Conservation (phyloP, 2,888 invertebrate species). For the Dichetophora obliterata region DNA sequence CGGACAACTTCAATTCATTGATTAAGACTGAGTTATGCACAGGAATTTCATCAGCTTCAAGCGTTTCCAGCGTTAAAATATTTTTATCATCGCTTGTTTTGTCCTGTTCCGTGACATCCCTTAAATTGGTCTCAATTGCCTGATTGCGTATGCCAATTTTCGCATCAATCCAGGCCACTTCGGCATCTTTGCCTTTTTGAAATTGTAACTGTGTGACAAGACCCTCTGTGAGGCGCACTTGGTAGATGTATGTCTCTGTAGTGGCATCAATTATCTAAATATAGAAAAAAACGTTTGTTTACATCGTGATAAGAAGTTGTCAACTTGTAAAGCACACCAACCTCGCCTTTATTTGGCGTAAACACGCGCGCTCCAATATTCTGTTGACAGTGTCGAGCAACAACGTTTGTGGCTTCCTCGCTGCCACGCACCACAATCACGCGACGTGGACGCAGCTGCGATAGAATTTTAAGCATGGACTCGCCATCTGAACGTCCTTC, state of each 20-base stretch:
- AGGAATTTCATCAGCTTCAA: constrained; percentile 72
- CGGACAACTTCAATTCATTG: constrained; percentile 92
- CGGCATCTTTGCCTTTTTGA: constrained; percentile 87
- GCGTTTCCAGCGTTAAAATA: constrained; percentile 79
- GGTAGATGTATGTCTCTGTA: constrained; percentile 97
- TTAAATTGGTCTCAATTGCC: constrained; percentile 72
- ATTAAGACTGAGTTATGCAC: constrained; percentile 89
- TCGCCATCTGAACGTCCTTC: constrained; percentile 94
- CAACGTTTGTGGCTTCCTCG: constrained; percentile 76
- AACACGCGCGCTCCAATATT: constrained; percentile 83
- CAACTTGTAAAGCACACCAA: constrained; percentile 51
- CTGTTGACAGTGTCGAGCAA: constrained; percentile 79
- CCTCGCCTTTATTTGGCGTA: constrained; percentile 84
- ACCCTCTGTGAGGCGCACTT: constrained; percentile 93
- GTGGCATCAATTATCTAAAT: constrained; percentile 85
- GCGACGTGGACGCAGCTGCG: constrained; percentile 84
- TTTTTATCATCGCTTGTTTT: constrained; percentile 70
- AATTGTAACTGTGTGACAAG: constrained; percentile 89
- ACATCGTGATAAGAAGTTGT: background rate
- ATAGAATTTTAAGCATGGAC: constrained; percentile 84
- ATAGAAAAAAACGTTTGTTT: background rate
- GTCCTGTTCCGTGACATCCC: constrained; percentile 49
- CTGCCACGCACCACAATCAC: constrained; percentile 84
- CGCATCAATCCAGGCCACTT: constrained; percentile 96
- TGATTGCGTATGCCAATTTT: constrained; percentile 77